Base-by-base conservation (phyloP, 2,797 vertebrate species). In the Gambelia wislizenii region DNA sequence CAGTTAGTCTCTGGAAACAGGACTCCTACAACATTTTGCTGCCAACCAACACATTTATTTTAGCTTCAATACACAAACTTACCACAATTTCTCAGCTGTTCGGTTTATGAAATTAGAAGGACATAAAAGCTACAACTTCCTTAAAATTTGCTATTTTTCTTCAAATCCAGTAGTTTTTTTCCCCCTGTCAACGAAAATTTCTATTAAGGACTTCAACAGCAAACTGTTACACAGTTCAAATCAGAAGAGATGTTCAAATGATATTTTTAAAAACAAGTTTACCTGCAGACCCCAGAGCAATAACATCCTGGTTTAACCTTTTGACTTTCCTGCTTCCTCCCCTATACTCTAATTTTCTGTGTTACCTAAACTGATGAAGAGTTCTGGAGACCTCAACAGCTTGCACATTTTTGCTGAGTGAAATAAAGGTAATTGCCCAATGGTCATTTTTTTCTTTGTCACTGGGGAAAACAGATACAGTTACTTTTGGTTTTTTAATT, bases 11-110 rank as follows among this genome's bases (percentile, higher is more conserved):
- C 89, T 91, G 78, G 88, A 84, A 92, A 89, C 83, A 39, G 82
- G 84, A 87, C 33, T 56, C 56, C n/a, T 56, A 75, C 85, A 0
- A 13, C 8, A 64, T 93, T 87, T 83, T 86, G 88, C 92, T 94
- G 87, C 89, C 93, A 93, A 89, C 49, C 90, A 94, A 91, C 67
- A 87, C 52, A 87, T 92, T 33, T 86, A 49, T 69, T 81, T 49
- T 84, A 25, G 54, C 47, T 36, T 59, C 39, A 86, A 72, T 30
- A 67, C 77, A 91, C 56, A 91, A 85, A 6, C 22, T 87, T 90
- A 88, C 87, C 90, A 85, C 1, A 42, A 82, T 22, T 83, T 91
- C 85, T 89, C 83, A 93, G 39, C 81, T 86, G 44, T 44, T 74
- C 33, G 77, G 54, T 92, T 84, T 52, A 79, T 69, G 49, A 18